These are phyloP conservation scores for Lydus trimaculatus DNA, from an alignment of 2,888 invertebrate species.

Conservation along the genomic window DNA sequence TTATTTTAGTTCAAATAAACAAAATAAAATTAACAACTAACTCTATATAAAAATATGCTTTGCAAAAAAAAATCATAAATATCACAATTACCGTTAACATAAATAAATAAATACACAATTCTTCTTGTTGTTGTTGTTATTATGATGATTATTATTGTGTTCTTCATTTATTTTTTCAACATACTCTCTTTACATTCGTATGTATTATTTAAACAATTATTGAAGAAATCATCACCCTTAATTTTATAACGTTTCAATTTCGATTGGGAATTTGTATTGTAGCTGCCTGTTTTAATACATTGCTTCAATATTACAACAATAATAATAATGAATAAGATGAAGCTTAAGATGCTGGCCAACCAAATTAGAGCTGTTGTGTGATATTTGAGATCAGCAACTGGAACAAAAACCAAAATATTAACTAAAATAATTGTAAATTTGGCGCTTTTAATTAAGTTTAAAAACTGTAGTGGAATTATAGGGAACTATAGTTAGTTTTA, in stretches of 20 bases:
- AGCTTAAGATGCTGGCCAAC: constrained; percentile 10
- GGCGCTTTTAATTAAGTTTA: too few relatives aligned
- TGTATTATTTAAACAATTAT: neutral
- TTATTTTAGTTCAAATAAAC: neutral
- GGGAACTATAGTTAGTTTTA: too few relatives aligned
- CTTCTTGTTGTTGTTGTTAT: constrained; percentile 13
- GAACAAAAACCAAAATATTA: neutral
- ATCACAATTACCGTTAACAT: constrained; percentile 21
- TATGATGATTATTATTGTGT: constrained; percentile 19
- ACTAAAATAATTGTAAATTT: too few relatives aligned
- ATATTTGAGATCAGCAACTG: neutral
- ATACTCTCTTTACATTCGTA: constrained; percentile 8
- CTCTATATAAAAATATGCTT: constrained; percentile 4
- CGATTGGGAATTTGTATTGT: constrained; percentile 20
- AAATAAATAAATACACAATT: constrained; percentile 19
- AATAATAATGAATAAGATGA: constrained; percentile 4
- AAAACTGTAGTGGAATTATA: too few relatives aligned
- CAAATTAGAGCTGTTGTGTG: constrained; percentile 4
- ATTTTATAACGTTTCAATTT: constrained; percentile 13
- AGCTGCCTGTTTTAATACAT: constrained; percentile 20
- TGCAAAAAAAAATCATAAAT: constrained; percentile 10
- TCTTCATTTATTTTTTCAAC: constrained; percentile 12
- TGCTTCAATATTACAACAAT: neutral
- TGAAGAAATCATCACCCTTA: constrained; percentile 7
- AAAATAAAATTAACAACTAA: neutral